A percentile compares a stretch with the other conserved stretches of the same genome.
Evolutionary conservation across 1,140 invertebrate genomes (phyloP).

Genomic region (Drosophila tristis): DNA sequence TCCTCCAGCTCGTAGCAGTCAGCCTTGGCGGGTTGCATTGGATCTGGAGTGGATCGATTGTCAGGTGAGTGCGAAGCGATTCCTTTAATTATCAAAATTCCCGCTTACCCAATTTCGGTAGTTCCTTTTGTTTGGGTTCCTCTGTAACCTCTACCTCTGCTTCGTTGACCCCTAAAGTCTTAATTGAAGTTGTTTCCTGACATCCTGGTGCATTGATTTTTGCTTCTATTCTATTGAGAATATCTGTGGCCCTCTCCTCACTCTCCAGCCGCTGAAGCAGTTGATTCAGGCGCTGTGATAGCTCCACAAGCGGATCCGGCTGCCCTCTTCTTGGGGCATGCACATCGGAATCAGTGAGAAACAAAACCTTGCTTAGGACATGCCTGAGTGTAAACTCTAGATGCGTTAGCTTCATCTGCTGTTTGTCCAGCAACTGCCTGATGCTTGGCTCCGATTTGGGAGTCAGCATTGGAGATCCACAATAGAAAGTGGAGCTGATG

Average conservation of each 20-base stretch:
- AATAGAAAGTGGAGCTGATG: conserved; percentile 15
- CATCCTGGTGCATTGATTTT: conserved; percentile 16
- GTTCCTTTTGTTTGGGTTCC: not conserved
- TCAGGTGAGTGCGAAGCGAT: conserved; percentile 37
- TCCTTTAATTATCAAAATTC: not conserved
- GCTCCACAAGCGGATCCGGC: conserved; percentile 12
- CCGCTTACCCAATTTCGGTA: conserved; percentile 18
- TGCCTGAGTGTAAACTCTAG: conserved; percentile 64
- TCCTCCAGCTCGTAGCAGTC: conserved; percentile 62
- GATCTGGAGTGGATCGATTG: conserved; percentile 7
- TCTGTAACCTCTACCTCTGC: not conserved
- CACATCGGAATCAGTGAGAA: conserved; percentile 32
- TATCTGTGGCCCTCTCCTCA: conserved; percentile 5
- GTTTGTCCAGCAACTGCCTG: conserved; percentile 39
- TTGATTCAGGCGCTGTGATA: conserved; percentile 19
- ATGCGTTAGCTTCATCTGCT: conserved; percentile 47
- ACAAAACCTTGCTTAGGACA: conserved; percentile 61
- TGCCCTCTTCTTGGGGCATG: not conserved
- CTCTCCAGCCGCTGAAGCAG: conserved; percentile 25
- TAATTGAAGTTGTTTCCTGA: conserved; percentile 2
- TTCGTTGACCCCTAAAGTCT: not conserved
- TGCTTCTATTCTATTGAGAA: not conserved
- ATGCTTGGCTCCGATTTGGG: conserved; percentile 16
- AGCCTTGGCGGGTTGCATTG: conserved; percentile 42
- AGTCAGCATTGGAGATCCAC: conserved; percentile 73